A percentile compares a stretch with the other conserved stretches of the same genome.
Conservation (phyloP, 2,888 invertebrate genomes). For the Kuschelorhynchus macadamiae region DNA sequence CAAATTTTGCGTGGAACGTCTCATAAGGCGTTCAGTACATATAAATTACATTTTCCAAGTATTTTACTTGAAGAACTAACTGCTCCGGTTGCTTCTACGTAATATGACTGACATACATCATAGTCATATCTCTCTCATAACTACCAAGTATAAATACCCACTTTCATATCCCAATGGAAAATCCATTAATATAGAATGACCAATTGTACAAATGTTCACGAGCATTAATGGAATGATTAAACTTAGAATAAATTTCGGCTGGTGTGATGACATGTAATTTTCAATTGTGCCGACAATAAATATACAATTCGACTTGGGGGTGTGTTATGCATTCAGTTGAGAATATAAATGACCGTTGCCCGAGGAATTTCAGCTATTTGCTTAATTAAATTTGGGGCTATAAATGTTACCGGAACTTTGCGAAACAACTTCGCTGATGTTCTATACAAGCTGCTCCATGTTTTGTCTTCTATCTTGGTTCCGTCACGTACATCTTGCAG, state of each 20-base stretch:
- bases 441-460: conserved; percentile 30
- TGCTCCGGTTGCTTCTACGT: no score
- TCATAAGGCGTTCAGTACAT: no score
- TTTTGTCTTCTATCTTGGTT: conserved; percentile 41
- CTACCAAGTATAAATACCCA: no score
- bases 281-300: conserved; percentile 54
- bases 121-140: no score
- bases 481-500: background rate
- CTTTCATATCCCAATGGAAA: conserved; percentile 34
- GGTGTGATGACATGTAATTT: conserved; percentile 55
- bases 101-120: no score
- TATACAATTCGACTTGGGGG: conserved; percentile 58
- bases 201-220: conserved; percentile 39
- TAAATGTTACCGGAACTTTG: conserved; percentile 62
- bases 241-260: conserved; percentile 52
- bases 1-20: no score
- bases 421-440: conserved; percentile 47
- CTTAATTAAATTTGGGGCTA: conserved; percentile 64
- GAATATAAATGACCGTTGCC: conserved; percentile 64
- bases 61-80: no score
- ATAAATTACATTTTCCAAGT: no score
- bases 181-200: conserved; percentile 42
- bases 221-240: conserved; percentile 50
- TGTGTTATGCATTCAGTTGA: conserved; percentile 61
- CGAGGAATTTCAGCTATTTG: conserved; percentile 64